These are phyloP conservation scores for Limenitis camilla DNA, from an alignment of 2,888 invertebrate species.

Conservation along the genomic window DNA sequence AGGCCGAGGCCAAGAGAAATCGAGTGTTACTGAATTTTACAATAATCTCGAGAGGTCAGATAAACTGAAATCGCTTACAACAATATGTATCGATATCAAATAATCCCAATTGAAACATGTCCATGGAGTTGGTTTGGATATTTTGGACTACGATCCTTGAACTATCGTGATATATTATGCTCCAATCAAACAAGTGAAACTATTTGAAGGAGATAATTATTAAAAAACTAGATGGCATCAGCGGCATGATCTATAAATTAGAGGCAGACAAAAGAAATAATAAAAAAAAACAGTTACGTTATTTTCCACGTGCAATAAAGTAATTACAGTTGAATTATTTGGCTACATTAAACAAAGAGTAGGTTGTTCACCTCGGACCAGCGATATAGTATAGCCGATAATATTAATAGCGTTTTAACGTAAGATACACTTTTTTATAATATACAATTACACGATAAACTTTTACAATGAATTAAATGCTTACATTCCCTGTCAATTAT, in stretches of 20 bases:
- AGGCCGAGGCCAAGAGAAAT: constrained; percentile 65
- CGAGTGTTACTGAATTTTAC: constrained; percentile 38
- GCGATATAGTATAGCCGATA: constrained; percentile 24
- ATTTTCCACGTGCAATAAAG: constrained; percentile 18
- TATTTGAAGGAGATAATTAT: background rate
- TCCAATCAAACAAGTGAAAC: background rate
- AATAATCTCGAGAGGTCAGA: constrained; percentile 15
- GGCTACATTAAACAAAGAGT: constrained; percentile 21
- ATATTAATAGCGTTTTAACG: constrained; percentile 20
- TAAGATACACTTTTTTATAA: constrained; percentile 13
- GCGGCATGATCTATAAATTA: background rate
- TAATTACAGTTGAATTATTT: constrained; percentile 16
- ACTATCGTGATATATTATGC: too few species aligned
- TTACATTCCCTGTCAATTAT: too few species aligned
- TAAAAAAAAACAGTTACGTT: constrained; percentile 10
- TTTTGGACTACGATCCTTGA: too few species aligned
- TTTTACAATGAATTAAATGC: background rate
- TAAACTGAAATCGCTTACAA: constrained; percentile 6
- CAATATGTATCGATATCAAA: background rate
- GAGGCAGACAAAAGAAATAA: constrained; percentile 3
- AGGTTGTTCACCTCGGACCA: constrained; percentile 20
- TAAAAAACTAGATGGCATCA: background rate
- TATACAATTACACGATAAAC: background rate
- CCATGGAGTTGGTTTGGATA: too few species aligned
- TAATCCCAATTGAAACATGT: background rate